Conservation (phyloP, 2,888 invertebrate species). For the Pecten maximus region DNA sequence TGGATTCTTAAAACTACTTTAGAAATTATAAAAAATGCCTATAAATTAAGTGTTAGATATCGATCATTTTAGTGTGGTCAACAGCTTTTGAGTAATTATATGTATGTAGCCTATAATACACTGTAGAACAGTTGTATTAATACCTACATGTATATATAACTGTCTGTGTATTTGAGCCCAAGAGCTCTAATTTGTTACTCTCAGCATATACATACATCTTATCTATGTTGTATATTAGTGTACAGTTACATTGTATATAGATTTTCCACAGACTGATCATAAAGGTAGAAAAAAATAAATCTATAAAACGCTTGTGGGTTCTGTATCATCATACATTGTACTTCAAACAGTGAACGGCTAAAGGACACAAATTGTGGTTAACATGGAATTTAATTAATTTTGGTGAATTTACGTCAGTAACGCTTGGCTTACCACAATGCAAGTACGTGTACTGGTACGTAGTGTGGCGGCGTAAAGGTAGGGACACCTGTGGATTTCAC, state of each 20-base stretch:
- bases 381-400: constrained; percentile 29
- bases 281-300: not conserved
- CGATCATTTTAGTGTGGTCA: too few species aligned
- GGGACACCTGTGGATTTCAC: constrained; percentile 30
- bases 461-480: constrained; percentile 9
- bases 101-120: too few species aligned
- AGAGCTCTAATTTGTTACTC: not conserved
- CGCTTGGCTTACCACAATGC: constrained; percentile 13
- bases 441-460: not conserved
- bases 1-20: too few species aligned
- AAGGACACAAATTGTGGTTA: not conserved
- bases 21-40: too few species aligned
- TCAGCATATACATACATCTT: not conserved
- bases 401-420: constrained; percentile 16
- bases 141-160: not conserved
- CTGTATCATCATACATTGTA: constrained; percentile 8
- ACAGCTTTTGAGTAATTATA: too few species aligned
- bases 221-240: not conserved
- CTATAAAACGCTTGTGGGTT: not conserved
- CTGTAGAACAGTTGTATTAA: not conserved
- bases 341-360: not conserved
- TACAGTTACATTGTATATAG: not conserved
- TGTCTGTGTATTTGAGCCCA: not conserved
- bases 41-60: too few species aligned
- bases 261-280: constrained; percentile 4